Base-by-base conservation (phyloP, 2,797 vertebrate species). In the Sebastes minor region DNA sequence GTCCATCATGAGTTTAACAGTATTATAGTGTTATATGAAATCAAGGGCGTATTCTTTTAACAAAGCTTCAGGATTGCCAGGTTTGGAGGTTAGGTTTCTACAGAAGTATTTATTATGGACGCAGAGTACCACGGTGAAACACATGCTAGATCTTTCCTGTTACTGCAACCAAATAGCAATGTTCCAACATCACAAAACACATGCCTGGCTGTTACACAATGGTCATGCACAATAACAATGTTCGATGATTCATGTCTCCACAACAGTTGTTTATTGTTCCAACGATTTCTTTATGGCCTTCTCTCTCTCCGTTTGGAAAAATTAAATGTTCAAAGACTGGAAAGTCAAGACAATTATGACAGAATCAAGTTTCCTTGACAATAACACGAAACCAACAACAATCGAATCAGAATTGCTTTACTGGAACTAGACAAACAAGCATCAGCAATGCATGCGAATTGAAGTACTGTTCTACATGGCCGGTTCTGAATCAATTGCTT, bases 401-500 rank as follows among this genome's bases (percentile, higher is more conserved):
- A 53, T 53, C 9, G 4, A 53, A 53, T 74, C 30, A 71, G 57
- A 71, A 62, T 30, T 73, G 70, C 16, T 85, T 87, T 60, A 68
- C 65, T 70, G 70, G 72, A 85, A 87, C 66, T 38, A 35, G 71
- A 85, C 74, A 84, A 84, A 77, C 56, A 84, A 81, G 71, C 49
- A 77, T 80, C 53, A 72, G 59, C 66, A 85, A 69, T 59, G 69
- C 63, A 49, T 64, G 18, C 68, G 67, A 81, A 79, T 32, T 82
- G 38, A 84, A 76, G 83, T 71, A 72, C 57, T 56, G 82, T 77
- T 86, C 70, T 71, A 49, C 62, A 81, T 68, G 74, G 22, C 28
- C 72, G 72, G 61, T 71, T 57, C 60, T 62, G 64, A 88, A 83
- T 93, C 73, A 85, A 66, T 74, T 10, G 42, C 52, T 84, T 86